These are phyloP conservation scores for Conops quadrifasciatus DNA, from an alignment of 2,888 invertebrate genomes.

Conservation along the genomic window DNA sequence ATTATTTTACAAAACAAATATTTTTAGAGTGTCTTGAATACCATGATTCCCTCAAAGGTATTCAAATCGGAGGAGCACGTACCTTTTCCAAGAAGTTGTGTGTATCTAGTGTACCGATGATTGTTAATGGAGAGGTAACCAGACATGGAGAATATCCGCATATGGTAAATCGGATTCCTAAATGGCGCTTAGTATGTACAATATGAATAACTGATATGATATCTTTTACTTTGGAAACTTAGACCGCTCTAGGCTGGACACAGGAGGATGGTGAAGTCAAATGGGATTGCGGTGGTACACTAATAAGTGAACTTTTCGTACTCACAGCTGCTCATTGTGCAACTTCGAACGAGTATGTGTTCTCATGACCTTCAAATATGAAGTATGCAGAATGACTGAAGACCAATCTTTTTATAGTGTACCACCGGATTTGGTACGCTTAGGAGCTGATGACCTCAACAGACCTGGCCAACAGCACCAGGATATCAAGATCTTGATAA, in stretches of 20 bases:
- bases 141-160: constrained; percentile 68
- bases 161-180: constrained; percentile 64
- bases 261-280: constrained; percentile 50
- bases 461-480: constrained; percentile 61
- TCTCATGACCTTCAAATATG: not conserved
- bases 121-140: constrained; percentile 68
- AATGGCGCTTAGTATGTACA: not conserved
- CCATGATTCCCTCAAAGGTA: constrained; percentile 56
- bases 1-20: not conserved
- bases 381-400: not conserved
- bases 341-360: constrained; percentile 54
- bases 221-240: constrained; percentile 14
- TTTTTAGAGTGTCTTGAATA: constrained; percentile 68
- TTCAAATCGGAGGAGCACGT: constrained; percentile 48
- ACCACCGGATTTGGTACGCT: constrained; percentile 66
- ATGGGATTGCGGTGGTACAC: constrained; percentile 61
- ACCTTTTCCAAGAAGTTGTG: constrained; percentile 57
- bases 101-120: constrained; percentile 65
- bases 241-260: constrained; percentile 62
- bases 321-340: constrained; percentile 59
- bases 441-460: constrained; percentile 67
- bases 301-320: constrained; percentile 53
- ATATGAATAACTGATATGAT: not conserved
- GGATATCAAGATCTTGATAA: constrained; percentile 64
- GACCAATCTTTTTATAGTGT: constrained; percentile 55